Evolutionary conservation across 2,797 vertebrate species (phyloP), one percentile per base, ranked within the genome.

Genomic region (Leuciscus waleckii): DNA sequence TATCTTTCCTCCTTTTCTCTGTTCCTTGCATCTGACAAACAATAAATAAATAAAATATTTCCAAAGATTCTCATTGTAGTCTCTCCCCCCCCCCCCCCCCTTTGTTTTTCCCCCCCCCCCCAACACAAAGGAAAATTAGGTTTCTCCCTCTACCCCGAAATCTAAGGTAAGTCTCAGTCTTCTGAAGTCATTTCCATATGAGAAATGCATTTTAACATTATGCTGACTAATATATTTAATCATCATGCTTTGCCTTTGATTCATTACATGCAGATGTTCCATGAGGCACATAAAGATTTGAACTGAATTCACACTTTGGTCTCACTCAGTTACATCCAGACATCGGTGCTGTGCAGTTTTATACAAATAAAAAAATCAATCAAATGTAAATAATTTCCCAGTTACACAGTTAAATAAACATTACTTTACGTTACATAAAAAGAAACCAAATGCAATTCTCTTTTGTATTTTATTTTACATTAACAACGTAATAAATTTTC

Each of bases 71-170:
- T 93, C 51, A 89, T 29, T 75, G 23, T 73, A 41, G 16, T 81
- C 7, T 29, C 5, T 51, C 17, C 23, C 37, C 10, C 75, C 21
- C 16, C 54, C 9, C 74, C 21, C 21, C 23, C n/a, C n/a, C n/a
- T n/a, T n/a, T n/a, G n/a, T n/a, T n/a, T n/a, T n/a, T n/a, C 23
- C 37, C 10, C 75, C 21, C 16, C 54, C 9, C 74, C 21, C 21
- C 23, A n/a, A n/a, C n/a, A n/a, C n/a, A n/a, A n/a, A n/a, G n/a
- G n/a, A n/a, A n/a, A n/a, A 37, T 67, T 49, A 85, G 83, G 73
- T 61, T 76, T 67, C 98, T 81, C 98, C 98, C 0, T 96, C 97
- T 89, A 97, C 98, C 86, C 97, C 97, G 92, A 93, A 97, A 96
- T 96, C 98, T 92, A 99, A 97, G 97, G 98, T 99, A 96, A 97